Evolutionary conservation across 2,888 invertebrate genomes (phyloP), one percentile per base, ranked within the genome.

Genomic region (Galerucella nymphaeae): DNA sequence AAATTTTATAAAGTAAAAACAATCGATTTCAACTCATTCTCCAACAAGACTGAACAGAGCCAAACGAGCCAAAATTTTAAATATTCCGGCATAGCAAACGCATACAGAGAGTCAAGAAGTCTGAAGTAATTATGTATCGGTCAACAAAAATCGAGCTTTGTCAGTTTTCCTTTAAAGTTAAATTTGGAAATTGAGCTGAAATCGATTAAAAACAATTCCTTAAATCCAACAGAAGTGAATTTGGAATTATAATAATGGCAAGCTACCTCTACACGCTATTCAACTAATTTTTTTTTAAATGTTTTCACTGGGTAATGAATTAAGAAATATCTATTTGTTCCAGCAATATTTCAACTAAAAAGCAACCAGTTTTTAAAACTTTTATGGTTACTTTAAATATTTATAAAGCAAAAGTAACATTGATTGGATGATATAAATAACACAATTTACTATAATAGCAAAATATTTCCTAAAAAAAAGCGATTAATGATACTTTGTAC

Each of bases 221-320:
- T 6, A 58, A 58, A 13, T 10, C 9, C 30, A 13, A 23, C 11
- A 8, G 18, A 16, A 18, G 41, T 42, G 42, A 42, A 30, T 55
- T 42, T 61, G 48, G 67, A 67, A 67, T 59, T 59, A 61, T 59
- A 58, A 48, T 67, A 13, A 59, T 59, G 67, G 70, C 63, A 63
- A 70, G 66, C 69, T 69, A 69, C 62, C 57, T 42, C 57, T 70
- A 63, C 55, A 16, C 57, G 45, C 38, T 45, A 20, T 58, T 62
- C 68, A 66, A 67, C 63, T 67, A 53, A 45, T 45, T 13, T 45
- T 45, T 23, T 45, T 45, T 45, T 13, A 50, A n/a, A n/a, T 50
- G 53, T 50, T 16, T 38, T 65, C 23, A 30, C 58, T 30, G 58
- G 13, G 57, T 13, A 20, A n/a, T 58, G 23, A 58, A 58, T 58